phyloP scores from a whole-genome alignment of 2,797 vertebrate genomes.

The Acridotheres tristis region DNA sequence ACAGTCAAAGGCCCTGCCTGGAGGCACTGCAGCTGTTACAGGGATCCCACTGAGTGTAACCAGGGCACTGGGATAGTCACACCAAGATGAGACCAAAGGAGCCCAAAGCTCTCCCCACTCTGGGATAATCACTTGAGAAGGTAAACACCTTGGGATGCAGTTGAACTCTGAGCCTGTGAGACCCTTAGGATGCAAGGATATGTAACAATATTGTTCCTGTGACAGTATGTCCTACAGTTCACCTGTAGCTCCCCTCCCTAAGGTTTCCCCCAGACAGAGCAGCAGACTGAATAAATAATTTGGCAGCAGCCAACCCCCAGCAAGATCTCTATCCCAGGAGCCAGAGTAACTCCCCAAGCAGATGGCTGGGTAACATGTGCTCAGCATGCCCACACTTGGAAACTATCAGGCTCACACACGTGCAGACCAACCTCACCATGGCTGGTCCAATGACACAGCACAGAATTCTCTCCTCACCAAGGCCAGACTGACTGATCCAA shows the following conservation, averaged over 20 bases:
- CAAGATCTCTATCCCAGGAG: not conserved
- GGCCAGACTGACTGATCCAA: not conserved
- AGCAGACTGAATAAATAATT: not conserved
- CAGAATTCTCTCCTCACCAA: not conserved
- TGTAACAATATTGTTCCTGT: fast-evolving
- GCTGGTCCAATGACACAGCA: not conserved
- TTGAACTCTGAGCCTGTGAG: not conserved
- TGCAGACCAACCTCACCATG: not conserved
- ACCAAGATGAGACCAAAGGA: not conserved
- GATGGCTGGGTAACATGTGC: not conserved
- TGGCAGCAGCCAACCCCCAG: not conserved
- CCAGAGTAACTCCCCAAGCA: not conserved
- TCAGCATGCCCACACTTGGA: not conserved
- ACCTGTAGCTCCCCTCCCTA: not conserved
- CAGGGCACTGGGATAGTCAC: not conserved
- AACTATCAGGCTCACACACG: not conserved
- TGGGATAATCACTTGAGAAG: not conserved
- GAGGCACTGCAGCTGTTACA: not conserved
- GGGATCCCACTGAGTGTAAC: not conserved
- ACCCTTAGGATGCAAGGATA: not conserved
- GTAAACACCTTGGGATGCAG: not conserved
- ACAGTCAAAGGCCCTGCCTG: not conserved
- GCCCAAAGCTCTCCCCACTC: not conserved
- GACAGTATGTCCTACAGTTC: not conserved
- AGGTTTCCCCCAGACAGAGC: not conserved